phyloP scores from a whole-genome alignment of 1,140 invertebrate genomes.

The Copidosoma floridanum region DNA sequence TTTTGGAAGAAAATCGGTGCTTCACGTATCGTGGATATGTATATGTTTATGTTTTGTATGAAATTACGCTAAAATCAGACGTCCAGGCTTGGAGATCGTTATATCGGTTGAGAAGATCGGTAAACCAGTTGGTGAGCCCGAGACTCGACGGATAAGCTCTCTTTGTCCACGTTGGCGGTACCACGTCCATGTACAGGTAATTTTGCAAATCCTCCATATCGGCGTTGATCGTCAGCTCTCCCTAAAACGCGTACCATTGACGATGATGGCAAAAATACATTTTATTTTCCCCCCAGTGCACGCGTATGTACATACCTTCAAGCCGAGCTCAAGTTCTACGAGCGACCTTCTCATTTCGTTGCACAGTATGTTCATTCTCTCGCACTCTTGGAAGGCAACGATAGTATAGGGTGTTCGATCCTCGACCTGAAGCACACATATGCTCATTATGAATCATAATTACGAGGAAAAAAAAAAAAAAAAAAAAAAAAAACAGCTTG shows the following conservation, averaged over 20 bases:
- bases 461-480: too few relatives aligned
- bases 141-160: slow-evolving; percentile 88
- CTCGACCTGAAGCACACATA: slow-evolving; percentile 60
- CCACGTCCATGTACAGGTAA: slow-evolving; percentile 80
- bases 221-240: slow-evolving; percentile 87
- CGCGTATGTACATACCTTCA: slow-evolving; percentile 69
- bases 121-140: slow-evolving; percentile 83
- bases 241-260: slow-evolving; percentile 54
- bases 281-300: not conserved
- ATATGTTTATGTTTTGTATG: too few relatives aligned
- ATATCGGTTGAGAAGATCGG: slow-evolving; percentile 77
- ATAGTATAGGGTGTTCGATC: slow-evolving; percentile 89
- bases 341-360: slow-evolving; percentile 78
- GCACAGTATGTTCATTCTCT: slow-evolving; percentile 88
- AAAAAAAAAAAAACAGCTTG: too few relatives aligned
- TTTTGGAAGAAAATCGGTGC: slow-evolving; percentile 65
- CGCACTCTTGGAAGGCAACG: slow-evolving; percentile 93
- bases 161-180: slow-evolving; percentile 80
- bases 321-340: slow-evolving; percentile 80
- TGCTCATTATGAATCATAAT: too few relatives aligned
- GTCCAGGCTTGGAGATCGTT: slow-evolving; percentile 79
- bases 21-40: slow-evolving; percentile 57
- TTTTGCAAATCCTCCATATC: slow-evolving; percentile 89
- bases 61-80: slow-evolving; percentile 67
- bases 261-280: not conserved